Evolutionary conservation across 2,888 invertebrate species (phyloP).

Genomic region (Agrotis clavis): DNA sequence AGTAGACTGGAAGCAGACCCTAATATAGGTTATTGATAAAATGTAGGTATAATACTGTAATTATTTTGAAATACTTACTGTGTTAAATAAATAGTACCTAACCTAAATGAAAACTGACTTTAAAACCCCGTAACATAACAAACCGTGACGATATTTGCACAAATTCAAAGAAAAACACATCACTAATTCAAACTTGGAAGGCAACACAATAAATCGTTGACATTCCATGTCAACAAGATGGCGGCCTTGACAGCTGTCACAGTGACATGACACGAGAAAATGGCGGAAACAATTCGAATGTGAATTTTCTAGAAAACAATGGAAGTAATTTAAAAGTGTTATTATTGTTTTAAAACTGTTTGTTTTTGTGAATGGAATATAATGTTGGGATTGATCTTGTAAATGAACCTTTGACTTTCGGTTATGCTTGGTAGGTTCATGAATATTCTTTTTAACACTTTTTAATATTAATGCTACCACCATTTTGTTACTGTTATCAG

Average conservation of each 20-base stretch:
- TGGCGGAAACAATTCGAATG: slow-evolving; percentile 41
- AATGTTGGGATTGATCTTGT: slow-evolving; percentile 30
- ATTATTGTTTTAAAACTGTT: slow-evolving; percentile 26
- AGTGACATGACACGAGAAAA: slow-evolving; percentile 63
- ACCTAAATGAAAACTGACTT: neutral
- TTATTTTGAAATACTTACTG: neutral
- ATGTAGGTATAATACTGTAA: neutral
- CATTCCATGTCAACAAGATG: slow-evolving; percentile 66
- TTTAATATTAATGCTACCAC: neutral
- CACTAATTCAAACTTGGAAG: slow-evolving; percentile 49
- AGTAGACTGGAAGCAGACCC: too few species aligned
- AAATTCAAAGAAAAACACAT: slow-evolving; percentile 50
- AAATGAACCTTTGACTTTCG: neutral
- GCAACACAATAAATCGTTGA: slow-evolving; percentile 65
- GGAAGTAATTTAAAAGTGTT: slow-evolving; percentile 33
- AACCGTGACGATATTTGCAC: slow-evolving; percentile 30
- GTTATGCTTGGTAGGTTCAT: slow-evolving; percentile 4
- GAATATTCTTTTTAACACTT: slow-evolving; percentile 5
- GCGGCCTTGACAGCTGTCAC: slow-evolving; percentile 76
- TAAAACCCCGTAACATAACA: neutral
- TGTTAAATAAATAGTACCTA: neutral
- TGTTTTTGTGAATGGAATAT: slow-evolving; percentile 20
- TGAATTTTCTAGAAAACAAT: slow-evolving; percentile 52
- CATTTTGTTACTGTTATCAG: too few species aligned
- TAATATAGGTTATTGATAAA: too few species aligned